Base-by-base conservation (phyloP, 2,797 vertebrate genomes). In the Netta rufina region DNA sequence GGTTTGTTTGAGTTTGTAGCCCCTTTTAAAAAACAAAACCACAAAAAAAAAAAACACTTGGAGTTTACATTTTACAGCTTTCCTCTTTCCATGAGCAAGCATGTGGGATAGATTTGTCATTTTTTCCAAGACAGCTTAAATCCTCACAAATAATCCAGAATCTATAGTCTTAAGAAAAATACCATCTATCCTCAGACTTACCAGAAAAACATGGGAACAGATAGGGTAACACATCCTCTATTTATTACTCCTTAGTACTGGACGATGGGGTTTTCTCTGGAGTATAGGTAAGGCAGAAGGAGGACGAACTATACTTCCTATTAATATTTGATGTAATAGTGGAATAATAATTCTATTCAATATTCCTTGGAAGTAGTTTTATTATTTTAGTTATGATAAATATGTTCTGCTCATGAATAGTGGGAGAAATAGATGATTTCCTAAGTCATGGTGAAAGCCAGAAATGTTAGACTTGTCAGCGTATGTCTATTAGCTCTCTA, bases 221-320 rank as follows among this genome's bases (percentile, higher is more conserved):
- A 9, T 28, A 27, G 9, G 30, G 19, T 53, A 43, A 57, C 0
- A 0, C 8, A 19, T 67, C 6, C 27, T 12, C 20, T 39, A 0
- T 10, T 22, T 7, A 2, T 45, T 62, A 13, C 11, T 84, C 7
- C 58, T 75, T 61, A 21, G 5, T 72, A 30, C 10, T 75, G 66
- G 51, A 11, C 67, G 22, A 32, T 64, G 41, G 66, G 14, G 11
- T 77, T 43, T 20, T 79, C 3, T 77, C 67, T 89, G 53, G 5
- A 33, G 87, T 20, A 13, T 66, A 24, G 22, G 2, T 57, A 43
- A 79, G 8, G 27, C 24, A 28, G 39, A 64, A 77, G 58, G 45
- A 13, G 7, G 9, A 20, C 7, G 2, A 36, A 33, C 38, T 47
- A 12, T 30, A 39, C 13, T 22, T 79, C 16, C 25, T 45, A 47